A percentile compares a stretch with the other conserved stretches of the same genome.
These are phyloP conservation scores for Caracal caracal DNA, from an alignment of 2,113 vertebrate species.

Conservation along the genomic window DNA sequence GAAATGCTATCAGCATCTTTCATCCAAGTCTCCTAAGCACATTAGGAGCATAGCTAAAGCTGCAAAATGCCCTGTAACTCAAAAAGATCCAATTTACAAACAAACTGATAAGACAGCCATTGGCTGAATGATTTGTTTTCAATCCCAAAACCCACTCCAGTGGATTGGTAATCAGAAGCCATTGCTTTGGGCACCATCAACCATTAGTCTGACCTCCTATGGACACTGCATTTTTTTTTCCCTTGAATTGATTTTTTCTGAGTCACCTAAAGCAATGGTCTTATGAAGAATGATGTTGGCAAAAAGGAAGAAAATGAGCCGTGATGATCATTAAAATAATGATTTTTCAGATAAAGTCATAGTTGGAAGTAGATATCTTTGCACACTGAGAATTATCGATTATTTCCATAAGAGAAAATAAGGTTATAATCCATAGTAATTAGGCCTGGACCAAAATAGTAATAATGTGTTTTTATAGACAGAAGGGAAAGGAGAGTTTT, in stretches of 20 bases:
- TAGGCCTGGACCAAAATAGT: conserved; percentile 38
- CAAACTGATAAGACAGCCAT: conserved; percentile 9
- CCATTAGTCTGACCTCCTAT: not conserved
- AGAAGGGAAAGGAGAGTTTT: not conserved
- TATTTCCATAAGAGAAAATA: conserved; percentile 39
- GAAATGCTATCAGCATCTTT: conserved; percentile 53
- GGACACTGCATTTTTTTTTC: conserved; percentile 4
- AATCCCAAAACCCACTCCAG: not conserved
- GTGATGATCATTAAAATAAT: conserved; percentile 77
- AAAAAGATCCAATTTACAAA: conserved; percentile 41
- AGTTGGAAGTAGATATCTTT: conserved; percentile 40
- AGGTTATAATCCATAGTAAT: not conserved
- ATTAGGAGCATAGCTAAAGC: not conserved
- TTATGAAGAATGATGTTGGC: conserved; percentile 75
- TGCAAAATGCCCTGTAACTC: not conserved
- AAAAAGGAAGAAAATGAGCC: conserved; percentile 75
- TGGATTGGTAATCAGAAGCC: not conserved
- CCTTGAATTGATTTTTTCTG: conserved; percentile 58
- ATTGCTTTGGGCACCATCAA: not conserved
- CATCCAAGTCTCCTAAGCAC: not conserved
- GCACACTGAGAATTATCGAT: conserved; percentile 56
- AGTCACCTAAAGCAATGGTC: conserved; percentile 60
- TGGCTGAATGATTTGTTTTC: not conserved
- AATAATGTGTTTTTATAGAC: not conserved
- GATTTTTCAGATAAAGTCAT: conserved; percentile 70